These are phyloP conservation scores for Potorous gilbertii DNA, from an alignment of 2,797 vertebrate species.

Conservation along the genomic window DNA sequence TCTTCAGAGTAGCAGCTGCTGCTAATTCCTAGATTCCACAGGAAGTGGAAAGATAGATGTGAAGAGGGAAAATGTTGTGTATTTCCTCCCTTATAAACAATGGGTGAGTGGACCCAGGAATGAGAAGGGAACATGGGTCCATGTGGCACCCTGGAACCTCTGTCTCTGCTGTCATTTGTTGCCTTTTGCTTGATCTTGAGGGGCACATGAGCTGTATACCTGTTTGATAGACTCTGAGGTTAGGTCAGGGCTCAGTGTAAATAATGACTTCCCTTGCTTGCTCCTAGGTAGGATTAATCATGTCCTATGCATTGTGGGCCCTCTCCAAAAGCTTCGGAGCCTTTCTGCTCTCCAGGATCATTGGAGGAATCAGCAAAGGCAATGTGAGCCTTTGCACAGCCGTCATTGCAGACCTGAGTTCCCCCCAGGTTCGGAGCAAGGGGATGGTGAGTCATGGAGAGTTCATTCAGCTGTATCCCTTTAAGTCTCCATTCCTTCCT, in stretches of 20 bases:
- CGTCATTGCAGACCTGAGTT: slow-evolving; percentile 92
- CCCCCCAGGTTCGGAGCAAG: slow-evolving; percentile 90
- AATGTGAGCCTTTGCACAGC: slow-evolving; percentile 97
- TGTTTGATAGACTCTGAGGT: not conserved
- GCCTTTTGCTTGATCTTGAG: not conserved
- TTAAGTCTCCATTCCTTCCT: not conserved
- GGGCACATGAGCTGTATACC: not conserved
- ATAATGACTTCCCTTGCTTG: not conserved
- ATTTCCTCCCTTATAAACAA: not conserved
- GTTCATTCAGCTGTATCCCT: not conserved
- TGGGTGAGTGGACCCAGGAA: not conserved
- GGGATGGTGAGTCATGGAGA: slow-evolving; percentile 93
- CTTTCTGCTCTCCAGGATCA: slow-evolving; percentile 94
- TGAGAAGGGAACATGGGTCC: not conserved
- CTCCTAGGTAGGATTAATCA: slow-evolving; percentile 89
- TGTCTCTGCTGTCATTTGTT: not conserved
- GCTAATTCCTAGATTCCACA: not conserved
- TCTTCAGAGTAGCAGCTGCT: not conserved
- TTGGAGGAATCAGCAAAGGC: slow-evolving; percentile 96
- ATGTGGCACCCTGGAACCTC: not conserved
- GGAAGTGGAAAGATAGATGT: not conserved
- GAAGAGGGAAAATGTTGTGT: not conserved
- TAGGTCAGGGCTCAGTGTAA: not conserved
- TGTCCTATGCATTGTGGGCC: slow-evolving; percentile 95
- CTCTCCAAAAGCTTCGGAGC: slow-evolving; percentile 92